A percentile compares a stretch with the other conserved stretches of the same genome.
Conservation (phyloP, 2,797 vertebrate species). For the Myotis pilosus region DNA sequence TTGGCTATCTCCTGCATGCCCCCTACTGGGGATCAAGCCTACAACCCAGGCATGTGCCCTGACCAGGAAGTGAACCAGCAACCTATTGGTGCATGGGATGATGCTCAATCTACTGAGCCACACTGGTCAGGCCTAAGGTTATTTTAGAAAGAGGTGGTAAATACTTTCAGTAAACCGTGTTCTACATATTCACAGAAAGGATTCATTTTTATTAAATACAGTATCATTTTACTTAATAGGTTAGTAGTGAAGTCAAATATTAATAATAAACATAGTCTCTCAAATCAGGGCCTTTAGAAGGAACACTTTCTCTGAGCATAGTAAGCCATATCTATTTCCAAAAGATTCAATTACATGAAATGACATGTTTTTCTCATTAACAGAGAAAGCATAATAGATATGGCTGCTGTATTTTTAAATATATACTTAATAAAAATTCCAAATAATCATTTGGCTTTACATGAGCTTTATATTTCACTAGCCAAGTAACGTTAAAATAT, state of each 20-base stretch:
- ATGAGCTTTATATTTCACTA: conserved; percentile 24
- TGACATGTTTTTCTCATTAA: neutral
- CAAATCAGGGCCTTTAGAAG: neutral
- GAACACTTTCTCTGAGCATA: conserved; percentile 58
- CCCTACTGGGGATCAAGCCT: too few relatives aligned
- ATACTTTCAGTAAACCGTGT: neutral
- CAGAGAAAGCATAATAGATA: conserved; percentile 14
- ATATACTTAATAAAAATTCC: conserved; percentile 24
- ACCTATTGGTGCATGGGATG: too few relatives aligned
- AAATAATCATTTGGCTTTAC: conserved; percentile 17
- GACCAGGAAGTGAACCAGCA: too few relatives aligned
- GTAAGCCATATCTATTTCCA: neutral
- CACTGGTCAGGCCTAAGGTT: neutral
- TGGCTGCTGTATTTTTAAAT: conserved; percentile 18
- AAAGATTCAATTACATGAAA: conserved; percentile 38
- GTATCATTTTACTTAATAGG: neutral
- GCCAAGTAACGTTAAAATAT: conserved; percentile 37
- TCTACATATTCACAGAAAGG: neutral
- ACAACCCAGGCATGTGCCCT: too few relatives aligned
- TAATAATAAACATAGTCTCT: neutral
- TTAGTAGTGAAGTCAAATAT: neutral
- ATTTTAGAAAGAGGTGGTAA: neutral
- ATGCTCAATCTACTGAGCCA: too few relatives aligned
- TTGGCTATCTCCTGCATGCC: too few relatives aligned
- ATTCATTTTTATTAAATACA: neutral